These are phyloP conservation scores for Aromia moschata DNA, from an alignment of 2,888 invertebrate genomes.

Conservation along the genomic window DNA sequence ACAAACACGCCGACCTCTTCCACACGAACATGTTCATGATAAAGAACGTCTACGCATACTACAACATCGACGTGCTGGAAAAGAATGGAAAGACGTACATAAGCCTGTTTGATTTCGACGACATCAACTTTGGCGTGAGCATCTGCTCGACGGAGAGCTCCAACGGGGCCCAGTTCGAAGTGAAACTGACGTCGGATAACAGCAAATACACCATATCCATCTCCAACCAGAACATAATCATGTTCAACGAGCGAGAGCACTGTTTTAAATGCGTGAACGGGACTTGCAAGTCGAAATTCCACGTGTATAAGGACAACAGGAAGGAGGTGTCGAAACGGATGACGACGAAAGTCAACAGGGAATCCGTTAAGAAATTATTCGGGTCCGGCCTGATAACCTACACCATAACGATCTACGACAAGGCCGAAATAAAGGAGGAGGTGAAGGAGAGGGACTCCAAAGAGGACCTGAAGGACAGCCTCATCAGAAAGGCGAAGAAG, in stretches of 20 bases:
- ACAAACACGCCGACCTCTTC: constrained; percentile 34
- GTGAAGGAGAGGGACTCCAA: constrained; percentile 32
- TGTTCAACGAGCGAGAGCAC: constrained; percentile 38
- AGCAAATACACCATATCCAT: constrained; percentile 35
- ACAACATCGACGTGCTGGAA: constrained; percentile 38
- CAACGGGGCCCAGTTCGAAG: constrained; percentile 33
- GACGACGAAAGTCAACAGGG: constrained; percentile 40
- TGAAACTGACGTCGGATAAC: constrained; percentile 35
- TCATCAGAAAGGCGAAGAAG: constrained; percentile 40
- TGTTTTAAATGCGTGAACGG: constrained; percentile 38
- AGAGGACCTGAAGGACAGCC: constrained; percentile 36
- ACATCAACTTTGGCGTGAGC: constrained; percentile 38
- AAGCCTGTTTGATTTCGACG: constrained; percentile 39
- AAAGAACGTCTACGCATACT: constrained; percentile 36
- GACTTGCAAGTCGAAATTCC: constrained; percentile 36
- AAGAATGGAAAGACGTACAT: constrained; percentile 38
- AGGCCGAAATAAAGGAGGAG: constrained; percentile 29
- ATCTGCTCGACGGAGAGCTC: constrained; percentile 32
- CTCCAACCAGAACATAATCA: constrained; percentile 31
- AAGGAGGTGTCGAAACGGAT: constrained; percentile 38
- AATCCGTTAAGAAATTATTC: constrained; percentile 38
- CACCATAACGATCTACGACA: constrained; percentile 33
- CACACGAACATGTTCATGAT: constrained; percentile 32
- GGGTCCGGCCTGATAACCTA: constrained; percentile 36
- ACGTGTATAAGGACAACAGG: constrained; percentile 36